A percentile compares a stretch with the other conserved stretches of the same genome.
Conservation (phyloP, 2,113 vertebrate species). For the Furnarius figulus region DNA sequence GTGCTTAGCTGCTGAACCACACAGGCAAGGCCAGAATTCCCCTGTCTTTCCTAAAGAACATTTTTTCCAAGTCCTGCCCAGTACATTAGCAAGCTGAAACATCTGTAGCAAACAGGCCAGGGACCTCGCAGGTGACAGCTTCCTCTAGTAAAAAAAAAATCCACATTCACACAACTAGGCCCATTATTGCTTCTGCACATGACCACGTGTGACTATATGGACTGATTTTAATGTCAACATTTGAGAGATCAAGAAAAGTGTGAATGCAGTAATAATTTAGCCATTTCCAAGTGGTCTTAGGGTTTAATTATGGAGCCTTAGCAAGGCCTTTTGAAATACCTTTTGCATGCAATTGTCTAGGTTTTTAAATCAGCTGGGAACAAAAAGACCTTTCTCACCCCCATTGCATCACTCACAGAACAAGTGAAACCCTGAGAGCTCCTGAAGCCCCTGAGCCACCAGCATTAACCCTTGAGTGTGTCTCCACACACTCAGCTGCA, state of each 20-base stretch:
- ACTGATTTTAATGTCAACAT: not conserved
- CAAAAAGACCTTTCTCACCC: not conserved
- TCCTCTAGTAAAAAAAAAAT: not conserved
- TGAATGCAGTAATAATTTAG: not conserved
- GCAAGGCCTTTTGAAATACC: not conserved
- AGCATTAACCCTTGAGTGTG: rapidly evolving
- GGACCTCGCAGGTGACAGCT: not conserved
- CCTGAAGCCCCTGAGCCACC: not conserved
- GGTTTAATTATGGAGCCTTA: not conserved
- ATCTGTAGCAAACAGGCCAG: not conserved
- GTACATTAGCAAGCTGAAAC: not conserved
- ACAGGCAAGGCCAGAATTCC: not conserved
- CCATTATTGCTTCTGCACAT: not conserved
- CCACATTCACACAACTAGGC: not conserved
- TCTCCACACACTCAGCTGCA: not conserved
- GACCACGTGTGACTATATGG: not conserved
- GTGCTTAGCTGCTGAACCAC: not conserved
- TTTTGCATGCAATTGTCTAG: not conserved
- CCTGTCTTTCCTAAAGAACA: not conserved
- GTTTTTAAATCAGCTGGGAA: not conserved
- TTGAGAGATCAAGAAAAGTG: not conserved
- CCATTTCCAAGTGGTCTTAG: not conserved
- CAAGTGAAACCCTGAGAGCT: not conserved
- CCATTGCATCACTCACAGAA: not conserved
- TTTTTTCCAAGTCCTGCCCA: not conserved